Conservation (phyloP, 92 coral and sea anemone species). For the Bergia sp. region DNA sequence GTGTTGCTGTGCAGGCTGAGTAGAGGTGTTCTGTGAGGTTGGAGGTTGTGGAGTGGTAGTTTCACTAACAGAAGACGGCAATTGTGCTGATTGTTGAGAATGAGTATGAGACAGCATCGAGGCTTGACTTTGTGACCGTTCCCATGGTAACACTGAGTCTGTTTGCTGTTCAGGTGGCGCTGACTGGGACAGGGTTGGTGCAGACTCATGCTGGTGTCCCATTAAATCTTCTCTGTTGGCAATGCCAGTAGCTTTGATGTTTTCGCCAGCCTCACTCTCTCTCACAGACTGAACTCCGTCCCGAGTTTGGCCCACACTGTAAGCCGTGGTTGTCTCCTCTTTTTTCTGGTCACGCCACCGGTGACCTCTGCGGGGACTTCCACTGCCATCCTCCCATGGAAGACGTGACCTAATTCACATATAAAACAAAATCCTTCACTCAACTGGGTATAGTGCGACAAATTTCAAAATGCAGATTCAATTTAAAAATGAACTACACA, state of each 20-base stretch:
- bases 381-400: conserved; percentile 71
- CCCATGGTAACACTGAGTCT: conserved; percentile 36
- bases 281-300: neutral
- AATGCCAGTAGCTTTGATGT: neutral
- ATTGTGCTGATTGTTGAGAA: conserved; percentile 11
- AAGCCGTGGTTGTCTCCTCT: conserved; percentile 2
- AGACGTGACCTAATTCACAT: conserved; percentile 36
- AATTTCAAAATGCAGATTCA: neutral
- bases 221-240: neutral
- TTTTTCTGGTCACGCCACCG: conserved; percentile 67
- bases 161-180: neutral
- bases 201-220: neutral
- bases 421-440: neutral
- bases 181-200: neutral
- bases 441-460: neutral
- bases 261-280: conserved; percentile 8
- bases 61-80: conserved; percentile 11
- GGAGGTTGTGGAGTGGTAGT: conserved; percentile 20
- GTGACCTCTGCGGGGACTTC: conserved; percentile 74
- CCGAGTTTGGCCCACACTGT: conserved; percentile 11
- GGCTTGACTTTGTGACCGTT: conserved; percentile 38
- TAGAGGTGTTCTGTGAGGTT: conserved; percentile 21
- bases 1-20: conserved; percentile 24
- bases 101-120: conserved; percentile 25
- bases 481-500: too few species aligned